Evolutionary conservation across 2,113 vertebrate species (phyloP), one percentile per base, ranked within the genome.

Genomic region (Egretta garzetta): DNA sequence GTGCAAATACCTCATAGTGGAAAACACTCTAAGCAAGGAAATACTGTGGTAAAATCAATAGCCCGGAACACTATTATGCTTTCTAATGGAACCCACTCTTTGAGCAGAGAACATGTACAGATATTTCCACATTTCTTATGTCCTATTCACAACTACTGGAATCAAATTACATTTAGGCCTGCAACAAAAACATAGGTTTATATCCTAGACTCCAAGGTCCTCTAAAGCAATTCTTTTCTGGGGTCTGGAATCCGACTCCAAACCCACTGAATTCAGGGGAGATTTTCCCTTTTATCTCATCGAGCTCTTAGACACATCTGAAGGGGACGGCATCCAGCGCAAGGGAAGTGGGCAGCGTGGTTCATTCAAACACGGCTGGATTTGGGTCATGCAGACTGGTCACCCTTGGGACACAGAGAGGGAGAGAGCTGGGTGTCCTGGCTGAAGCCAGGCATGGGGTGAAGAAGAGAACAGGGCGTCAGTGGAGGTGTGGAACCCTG

Each of bases 31-130:
- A 87, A 97, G 89, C 49, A 87, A 96, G 94, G 94, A 96, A 95
- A 93, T 94, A 95, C 28, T 94, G 86, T 93, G 91, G 93, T 95
- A 96, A 97, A 97, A 97, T 96, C 94, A 95, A 96, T 93, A 96
- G 49, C 49, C 73, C 1, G 0, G 80, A 96, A 96, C 41, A n/a
- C 12, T 87, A 70, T 85, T 93, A 88, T 82, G 70, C 84, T 91
- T 96, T 93, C 81, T 96, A 95, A 95, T 76, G 62, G 53, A 66
- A 87, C 37, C 68, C 77, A 58, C 52, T 85, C 35, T 73, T 96
- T 72, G 50, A 91, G 66, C 30, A 91, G 41, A 49, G 77, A 93
- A 80, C n/a, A 9, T 50, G 32, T 50, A 77, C 53, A 37, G 91
- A 59, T 82, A 80, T 92, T 92, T 91, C 73, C 33, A 89, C 39